Base-by-base conservation (phyloP, 1,140 invertebrate genomes). In the Orchesella cincta region DNA sequence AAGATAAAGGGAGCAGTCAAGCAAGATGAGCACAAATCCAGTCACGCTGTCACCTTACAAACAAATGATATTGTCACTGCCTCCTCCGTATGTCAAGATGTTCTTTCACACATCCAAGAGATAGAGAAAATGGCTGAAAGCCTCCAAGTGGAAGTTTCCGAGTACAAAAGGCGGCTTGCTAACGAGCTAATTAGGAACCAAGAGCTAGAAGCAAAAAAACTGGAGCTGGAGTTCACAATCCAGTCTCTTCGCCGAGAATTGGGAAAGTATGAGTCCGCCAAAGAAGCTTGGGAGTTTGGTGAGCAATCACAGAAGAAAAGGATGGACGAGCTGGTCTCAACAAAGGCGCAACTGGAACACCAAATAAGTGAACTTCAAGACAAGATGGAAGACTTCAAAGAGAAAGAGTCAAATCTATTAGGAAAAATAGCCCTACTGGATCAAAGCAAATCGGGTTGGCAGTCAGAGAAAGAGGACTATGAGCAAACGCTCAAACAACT, bases 161-260 rank as follows among this genome's bases (percentile, higher is more conserved):
- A 67, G 3, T 67, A 67, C 62, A 67, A 67, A n/a, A 2, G 8
- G 26, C 8, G 23, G 31, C 62, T 67, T 29, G n/a, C 3, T 23
- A 33, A 29, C 1, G 62, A 67, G 31, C 2, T 29, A 14, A 29
- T 31, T 8, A 8, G 31, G 12, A 33, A 29, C 23, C 26, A 67
- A 67, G 62, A 67, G n/a, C 26, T 67, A 8, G 62, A 67, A 33
- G 62, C 62, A n/a, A 67, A 67, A 31, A 67, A 67, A n/a, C 31
- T 67, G 23, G 62, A 67, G n/a, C 28, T 67, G 62, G 62, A 67
- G 33, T 67, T 67, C 31, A 16, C 33, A 33, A 67, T 31, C 23
- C 62, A 67, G 8, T 31, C 62, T 12, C 33, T 67, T 1, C 29
- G 33, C 29, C 2, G 62, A 3, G 8, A 67, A 33, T 23, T 67